Base-by-base conservation (phyloP, 2,888 invertebrate species). In the Macaria liturata region DNA sequence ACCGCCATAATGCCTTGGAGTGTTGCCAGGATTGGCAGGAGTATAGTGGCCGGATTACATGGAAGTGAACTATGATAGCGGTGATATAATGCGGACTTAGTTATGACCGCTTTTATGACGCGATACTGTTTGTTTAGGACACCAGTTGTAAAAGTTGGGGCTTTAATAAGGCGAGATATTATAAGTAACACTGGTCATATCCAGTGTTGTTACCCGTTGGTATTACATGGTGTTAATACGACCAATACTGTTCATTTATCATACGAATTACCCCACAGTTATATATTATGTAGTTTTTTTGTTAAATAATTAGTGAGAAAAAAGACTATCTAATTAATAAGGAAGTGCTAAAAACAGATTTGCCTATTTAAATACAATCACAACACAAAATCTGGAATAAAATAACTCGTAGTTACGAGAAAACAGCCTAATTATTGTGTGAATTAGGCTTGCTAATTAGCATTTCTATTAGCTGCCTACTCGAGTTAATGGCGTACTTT, bases 51-150 rank as follows among this genome's bases (percentile, higher is more conserved):
- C 49, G 64, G 66, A 64, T 68, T 64, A 66, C 61, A 60, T 56
- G 58, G 63, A 63, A 66, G 66, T 62, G 61, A 68, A 60, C 61
- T 59, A 66, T 61, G 64, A 66, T 68, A 62, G 56, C 54, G 59
- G 50, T 64, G 67, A 64, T 58, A 57, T 54, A 59, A 55, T 60
- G 49, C 57, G 57, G 61, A 50, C 40, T 50, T 37, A 37, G 49
- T 58, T 48, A 53, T 44, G 44, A 43, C 46, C 43, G 46, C 46
- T 44, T 44, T 9, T 37, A 42, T 42, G 46, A n/a, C n/a, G 39
- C 9, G 42, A 8, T n/a, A 42, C 37, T 42, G 34, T 37, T 37
- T 37, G 7, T 37, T 7, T 7, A 2, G 34, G 34, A 20, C 20
- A 20, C 20, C 20, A 20, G 20, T 20, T 20, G 20, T 20, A 20